phyloP scores from a whole-genome alignment of 2,888 invertebrate species.

The Lepidochitona cinerea region DNA sequence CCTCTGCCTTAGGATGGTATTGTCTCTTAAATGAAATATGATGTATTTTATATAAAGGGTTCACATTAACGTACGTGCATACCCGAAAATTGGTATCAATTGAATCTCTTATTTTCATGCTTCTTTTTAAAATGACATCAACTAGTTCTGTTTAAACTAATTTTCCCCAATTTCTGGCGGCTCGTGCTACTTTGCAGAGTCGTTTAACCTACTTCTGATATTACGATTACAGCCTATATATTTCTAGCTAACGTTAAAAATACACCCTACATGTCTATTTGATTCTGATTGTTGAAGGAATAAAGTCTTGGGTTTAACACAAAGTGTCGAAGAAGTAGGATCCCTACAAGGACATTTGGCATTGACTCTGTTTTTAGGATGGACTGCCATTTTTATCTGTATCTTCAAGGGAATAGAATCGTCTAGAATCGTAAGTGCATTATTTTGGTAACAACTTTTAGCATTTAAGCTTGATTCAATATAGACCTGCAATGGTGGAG shows the following conservation, averaged over 20 bases:
- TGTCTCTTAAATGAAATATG: no score
- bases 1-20: no score
- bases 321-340: background rate
- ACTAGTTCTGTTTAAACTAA: no score
- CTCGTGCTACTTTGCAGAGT: background rate
- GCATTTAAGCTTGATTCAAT: no score
- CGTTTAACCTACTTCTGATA: background rate
- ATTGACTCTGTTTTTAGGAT: background rate
- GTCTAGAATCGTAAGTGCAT: slow-evolving; percentile 5
- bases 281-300: background rate
- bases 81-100: no score
- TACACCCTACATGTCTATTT: background rate
- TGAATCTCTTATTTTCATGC: no score
- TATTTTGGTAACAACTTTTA: no score
- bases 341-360: background rate
- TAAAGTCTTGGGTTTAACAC: background rate
- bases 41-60: no score
- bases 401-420: slow-evolving; percentile 6
- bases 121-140: no score
- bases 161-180: no score
- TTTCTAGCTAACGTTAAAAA: background rate
- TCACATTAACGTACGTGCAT: no score
- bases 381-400: background rate
- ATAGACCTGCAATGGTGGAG: no score
- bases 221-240: background rate